Base-by-base conservation (phyloP, 2,797 vertebrate species). In the Gallinago solitaria region DNA sequence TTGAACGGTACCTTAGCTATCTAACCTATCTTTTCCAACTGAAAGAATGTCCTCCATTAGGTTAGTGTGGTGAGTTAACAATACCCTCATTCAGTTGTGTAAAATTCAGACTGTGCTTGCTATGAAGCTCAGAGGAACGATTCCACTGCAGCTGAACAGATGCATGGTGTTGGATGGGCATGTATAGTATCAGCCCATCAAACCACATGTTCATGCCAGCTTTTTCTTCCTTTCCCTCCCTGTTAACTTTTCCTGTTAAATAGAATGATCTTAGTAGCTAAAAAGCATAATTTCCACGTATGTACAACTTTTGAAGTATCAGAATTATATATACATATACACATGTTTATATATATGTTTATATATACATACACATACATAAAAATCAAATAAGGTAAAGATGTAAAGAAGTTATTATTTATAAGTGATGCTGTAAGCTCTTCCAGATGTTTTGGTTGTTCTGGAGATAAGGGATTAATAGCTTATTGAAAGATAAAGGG, bases 121-220 rank as follows among this genome's bases (percentile, higher is more conserved):
- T 51, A n/a, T 37, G 71, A 47, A 37, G 35, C 57, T 85, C 71
- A 30, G 54, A 28, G 69, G n/a, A 16, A 23, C 0, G 0, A 37
- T 48, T 87, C 33, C 33, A 4, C 11, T 76, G 50, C 23, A 45
- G 32, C 53, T 61, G 28, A 67, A 28, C 28, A 23, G 9, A 11
- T 47, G 43, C 4, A 0, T 45, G 12, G 39, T 69, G 11, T 65
- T 57, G 63, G 39, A n/a, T 50, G 41, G 21, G 12, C 37, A 32
- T 9, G 6, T 56, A 51, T 60, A 0, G 0, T 35, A 30, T 32
- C 57, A 71, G 30, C 53, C n/a, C 45, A 54, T n/a, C 21, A 54
- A 88, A 45, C 5, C 57, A 65, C 14, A 15, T 11, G 7, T 56
- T 48, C 43, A 10, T 67, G 33, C 28, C 43, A 57, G 19, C n/a